Conservation (phyloP, 1,140 invertebrate genomes). For the Neodiprion fabricii region DNA sequence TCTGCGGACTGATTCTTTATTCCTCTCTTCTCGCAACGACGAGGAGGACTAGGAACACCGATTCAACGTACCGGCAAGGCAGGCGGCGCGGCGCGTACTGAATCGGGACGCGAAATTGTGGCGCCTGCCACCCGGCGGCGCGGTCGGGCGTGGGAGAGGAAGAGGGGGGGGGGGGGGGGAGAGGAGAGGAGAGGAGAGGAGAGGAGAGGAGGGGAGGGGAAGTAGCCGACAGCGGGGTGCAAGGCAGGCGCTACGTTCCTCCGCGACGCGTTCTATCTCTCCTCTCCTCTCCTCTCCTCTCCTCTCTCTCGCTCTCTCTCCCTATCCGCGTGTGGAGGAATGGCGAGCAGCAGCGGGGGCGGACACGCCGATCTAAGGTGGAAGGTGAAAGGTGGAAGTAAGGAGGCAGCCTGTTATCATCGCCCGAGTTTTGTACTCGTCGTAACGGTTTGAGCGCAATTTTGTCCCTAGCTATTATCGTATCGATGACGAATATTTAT, state of each 20-base stretch:
- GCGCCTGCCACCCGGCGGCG: conserved; percentile 31
- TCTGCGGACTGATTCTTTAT: too few species aligned
- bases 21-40: too few species aligned
- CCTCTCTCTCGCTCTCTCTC: too few species aligned
- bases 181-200: not conserved
- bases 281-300: too few species aligned
- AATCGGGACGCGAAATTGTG: conserved; percentile 39
- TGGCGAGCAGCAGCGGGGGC: not conserved
- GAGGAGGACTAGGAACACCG: not conserved
- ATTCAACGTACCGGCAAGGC: conserved; percentile 48
- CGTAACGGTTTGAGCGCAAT: too few species aligned
- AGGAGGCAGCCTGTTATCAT: too few species aligned
- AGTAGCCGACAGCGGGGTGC: not conserved
- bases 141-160: not conserved
- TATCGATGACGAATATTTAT: too few species aligned
- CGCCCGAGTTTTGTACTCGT: too few species aligned
- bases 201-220: not conserved
- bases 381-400: too few species aligned
- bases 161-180: not conserved
- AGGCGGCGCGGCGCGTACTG: conserved; percentile 56
- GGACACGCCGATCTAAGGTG: not conserved
- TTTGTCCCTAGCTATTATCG: too few species aligned
- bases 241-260: too few species aligned
- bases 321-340: not conserved
- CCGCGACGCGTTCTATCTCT: too few species aligned